Conservation (phyloP, 2,113 vertebrate genomes). For the Brachyistius frenatus region DNA sequence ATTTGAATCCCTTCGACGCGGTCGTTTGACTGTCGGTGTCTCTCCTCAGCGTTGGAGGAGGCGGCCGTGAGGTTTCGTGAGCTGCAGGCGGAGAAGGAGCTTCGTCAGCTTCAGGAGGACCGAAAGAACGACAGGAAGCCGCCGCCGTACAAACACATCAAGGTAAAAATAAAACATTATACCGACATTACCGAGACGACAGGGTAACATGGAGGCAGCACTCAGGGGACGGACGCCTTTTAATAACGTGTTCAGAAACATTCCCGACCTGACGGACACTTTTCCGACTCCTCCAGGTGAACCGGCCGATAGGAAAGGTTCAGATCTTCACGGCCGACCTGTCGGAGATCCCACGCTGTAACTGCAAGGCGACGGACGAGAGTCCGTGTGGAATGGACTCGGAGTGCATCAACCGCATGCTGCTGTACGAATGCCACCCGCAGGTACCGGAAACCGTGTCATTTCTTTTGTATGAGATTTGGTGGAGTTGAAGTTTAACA, state of each 20-base stretch:
- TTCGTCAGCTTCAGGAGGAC: slow-evolving; percentile 96
- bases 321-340: slow-evolving; percentile 97
- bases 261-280: not conserved
- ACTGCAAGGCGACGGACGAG: slow-evolving; percentile 95
- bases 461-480: no score
- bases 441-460: slow-evolving; percentile 76
- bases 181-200: no score
- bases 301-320: slow-evolving; percentile 95
- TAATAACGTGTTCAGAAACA: not conserved
- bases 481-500: no score
- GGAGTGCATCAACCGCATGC: slow-evolving; percentile 98
- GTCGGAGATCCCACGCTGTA: slow-evolving; percentile 95
- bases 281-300: slow-evolving; percentile 84
- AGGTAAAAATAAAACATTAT: slow-evolving; percentile 50
- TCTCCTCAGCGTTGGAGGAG: slow-evolving; percentile 91
- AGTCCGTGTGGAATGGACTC: slow-evolving; percentile 96
- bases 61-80: slow-evolving; percentile 95
- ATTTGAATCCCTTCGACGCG: not conserved
- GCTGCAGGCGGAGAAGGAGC: slow-evolving; percentile 95
- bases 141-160: slow-evolving; percentile 96
- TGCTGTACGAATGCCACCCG: slow-evolving; percentile 97
- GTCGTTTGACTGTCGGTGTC: not conserved
- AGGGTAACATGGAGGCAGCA: no score
- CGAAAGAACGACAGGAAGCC: slow-evolving; percentile 96
- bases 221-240: no score